phyloP scores from a whole-genome alignment of 2,113 vertebrate genomes.

The Platycercus adscitus region DNA sequence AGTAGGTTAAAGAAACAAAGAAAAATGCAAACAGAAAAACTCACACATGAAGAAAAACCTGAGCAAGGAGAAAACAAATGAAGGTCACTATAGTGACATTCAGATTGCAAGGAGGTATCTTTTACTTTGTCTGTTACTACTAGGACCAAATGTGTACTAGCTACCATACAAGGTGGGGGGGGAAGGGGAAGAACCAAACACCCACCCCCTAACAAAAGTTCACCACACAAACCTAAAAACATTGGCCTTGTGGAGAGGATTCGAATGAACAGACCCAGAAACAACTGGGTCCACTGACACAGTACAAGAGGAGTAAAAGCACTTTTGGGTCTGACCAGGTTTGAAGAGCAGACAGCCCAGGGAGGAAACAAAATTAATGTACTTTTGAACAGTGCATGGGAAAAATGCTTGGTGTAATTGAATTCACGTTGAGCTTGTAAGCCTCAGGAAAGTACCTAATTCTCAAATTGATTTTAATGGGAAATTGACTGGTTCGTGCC shows the following conservation, averaged over 20 bases:
- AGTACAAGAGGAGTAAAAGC: neutral
- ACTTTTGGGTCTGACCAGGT: neutral
- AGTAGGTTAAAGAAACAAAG: neutral
- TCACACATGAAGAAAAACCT: neutral
- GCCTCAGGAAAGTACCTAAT: neutral
- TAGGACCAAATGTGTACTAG: neutral
- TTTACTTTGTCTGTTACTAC: neutral
- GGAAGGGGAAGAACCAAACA: neutral
- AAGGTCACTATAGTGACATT: neutral
- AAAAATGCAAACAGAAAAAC: too few species aligned
- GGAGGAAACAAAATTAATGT: neutral
- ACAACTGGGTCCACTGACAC: neutral
- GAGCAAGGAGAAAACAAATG: neutral
- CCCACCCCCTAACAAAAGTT: neutral
- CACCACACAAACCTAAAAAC: neutral
- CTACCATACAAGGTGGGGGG: rapidly evolving
- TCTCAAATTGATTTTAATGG: neutral
- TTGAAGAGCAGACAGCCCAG: neutral
- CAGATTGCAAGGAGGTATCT: neutral
- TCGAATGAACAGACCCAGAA: neutral
- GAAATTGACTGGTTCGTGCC: neutral
- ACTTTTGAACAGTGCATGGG: neutral
- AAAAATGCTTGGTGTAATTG: neutral
- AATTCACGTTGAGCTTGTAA: neutral
- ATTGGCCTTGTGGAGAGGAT: neutral